Conservation (phyloP, 2,113 vertebrate genomes). For the Falco punctatus region DNA sequence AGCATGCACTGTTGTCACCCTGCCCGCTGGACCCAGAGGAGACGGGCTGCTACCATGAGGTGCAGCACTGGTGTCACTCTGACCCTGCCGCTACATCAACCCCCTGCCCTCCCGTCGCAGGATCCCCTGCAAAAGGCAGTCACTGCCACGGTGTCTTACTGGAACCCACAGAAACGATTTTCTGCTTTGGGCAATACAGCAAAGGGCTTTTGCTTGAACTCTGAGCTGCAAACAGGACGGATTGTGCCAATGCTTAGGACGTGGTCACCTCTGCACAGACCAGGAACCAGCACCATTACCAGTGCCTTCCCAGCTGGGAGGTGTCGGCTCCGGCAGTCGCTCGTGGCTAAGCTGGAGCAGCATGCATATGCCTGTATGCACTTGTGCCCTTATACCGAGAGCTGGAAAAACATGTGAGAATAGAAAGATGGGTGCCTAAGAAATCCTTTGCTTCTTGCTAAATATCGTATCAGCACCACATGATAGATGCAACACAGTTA, state of each 20-base stretch:
- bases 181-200: not conserved
- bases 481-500: not conserved
- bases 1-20: not conserved
- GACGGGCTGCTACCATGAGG: not conserved
- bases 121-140: not conserved
- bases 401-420: not conserved
- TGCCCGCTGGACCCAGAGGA: not conserved
- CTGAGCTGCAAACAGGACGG: not conserved
- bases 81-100: not conserved
- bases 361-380: rapidly evolving
- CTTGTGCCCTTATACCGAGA: not conserved
- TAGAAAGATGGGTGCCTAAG: rapidly evolving
- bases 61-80: not conserved
- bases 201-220: not conserved
- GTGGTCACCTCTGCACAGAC: not conserved
- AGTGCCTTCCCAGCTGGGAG: not conserved
- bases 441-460: not conserved
- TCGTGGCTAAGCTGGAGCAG: not conserved
- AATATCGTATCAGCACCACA: not conserved
- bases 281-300: not conserved
- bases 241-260: not conserved
- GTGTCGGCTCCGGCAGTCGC: not conserved
- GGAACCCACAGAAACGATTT: not conserved
- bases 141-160: not conserved
- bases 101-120: rapidly evolving